phyloP scores from a whole-genome alignment of 2,113 vertebrate genomes.

The Bujurquina vittata region DNA sequence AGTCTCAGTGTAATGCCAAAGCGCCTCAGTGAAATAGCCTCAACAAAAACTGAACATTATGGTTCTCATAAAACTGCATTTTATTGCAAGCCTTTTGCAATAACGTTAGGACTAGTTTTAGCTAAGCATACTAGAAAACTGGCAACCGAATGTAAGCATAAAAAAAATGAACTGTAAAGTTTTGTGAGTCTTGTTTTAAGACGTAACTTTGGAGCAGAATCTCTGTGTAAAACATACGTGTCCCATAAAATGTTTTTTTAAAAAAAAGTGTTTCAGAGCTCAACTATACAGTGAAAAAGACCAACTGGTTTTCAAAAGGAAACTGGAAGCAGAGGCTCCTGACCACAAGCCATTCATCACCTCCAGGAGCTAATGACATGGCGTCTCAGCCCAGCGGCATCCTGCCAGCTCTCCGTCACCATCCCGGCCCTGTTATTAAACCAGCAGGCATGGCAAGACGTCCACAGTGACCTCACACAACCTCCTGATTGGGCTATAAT shows the following conservation, averaged over 20 bases:
- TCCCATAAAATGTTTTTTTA: neutral
- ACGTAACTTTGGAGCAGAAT: neutral
- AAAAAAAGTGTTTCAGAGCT: neutral
- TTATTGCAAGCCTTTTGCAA: neutral
- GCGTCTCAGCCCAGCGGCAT: slow-evolving; percentile 49
- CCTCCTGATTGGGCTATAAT: slow-evolving; percentile 38
- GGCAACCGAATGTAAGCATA: neutral
- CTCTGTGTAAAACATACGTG: slow-evolving; percentile 4
- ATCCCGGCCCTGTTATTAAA: slow-evolving; percentile 74
- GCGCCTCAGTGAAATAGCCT: neutral
- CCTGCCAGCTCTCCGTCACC: slow-evolving; percentile 66
- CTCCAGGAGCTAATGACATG: slow-evolving; percentile 68
- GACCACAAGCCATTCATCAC: slow-evolving; percentile 74
- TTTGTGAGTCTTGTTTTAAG: neutral
- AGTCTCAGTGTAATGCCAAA: neutral
- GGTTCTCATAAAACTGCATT: neutral
- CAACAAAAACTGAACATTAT: slow-evolving; percentile 2
- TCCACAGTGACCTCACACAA: slow-evolving; percentile 65
- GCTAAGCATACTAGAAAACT: neutral
- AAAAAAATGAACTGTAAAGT: neutral
- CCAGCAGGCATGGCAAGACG: slow-evolving; percentile 56
- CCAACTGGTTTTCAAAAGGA: slow-evolving; percentile 44
- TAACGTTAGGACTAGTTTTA: neutral
- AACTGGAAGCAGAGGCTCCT: slow-evolving; percentile 38
- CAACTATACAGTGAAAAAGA: slow-evolving; percentile 31